Base-by-base conservation (phyloP, 2,888 invertebrate species). In the Rhingia campestris region DNA sequence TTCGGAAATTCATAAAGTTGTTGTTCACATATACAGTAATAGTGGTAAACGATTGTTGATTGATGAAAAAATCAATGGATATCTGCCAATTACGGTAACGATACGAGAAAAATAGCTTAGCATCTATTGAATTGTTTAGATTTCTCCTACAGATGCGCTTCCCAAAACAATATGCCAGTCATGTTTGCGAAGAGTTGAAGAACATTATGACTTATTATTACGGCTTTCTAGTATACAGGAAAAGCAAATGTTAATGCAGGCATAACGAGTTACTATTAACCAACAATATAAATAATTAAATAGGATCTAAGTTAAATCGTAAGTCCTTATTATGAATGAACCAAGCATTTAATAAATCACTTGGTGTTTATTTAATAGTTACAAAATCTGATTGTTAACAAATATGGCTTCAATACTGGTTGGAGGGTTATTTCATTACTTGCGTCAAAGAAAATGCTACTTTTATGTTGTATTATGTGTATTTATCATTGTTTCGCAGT, bases 1-100 rank as follows among this genome's bases (percentile, higher is more conserved):
- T 91, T 96, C 96, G 39, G 96, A 96, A 93, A 95, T 96, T 94
- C 96, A 96, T 91, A 94, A 95, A 89, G 94, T 89, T 63, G 96
- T 96, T 70, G 94, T 96, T 87, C 96, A 96, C 90, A 95, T 96
- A 87, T 96, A 96, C 90, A 95, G 96, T 47, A 95, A 95, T 88
- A 95, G 95, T 92, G 96, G 96, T 63, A 93, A 94, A 89, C 94
- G 95, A 88, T 92, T 96, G 89, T 93, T 94, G 88, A 93, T 97
- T 86, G 94, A 96, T 39, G 94, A 95, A 88, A 96, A 96, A 93
- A 95, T 97, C 88, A 95, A 95, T 91, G 94, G 94, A 88, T 95
- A 96, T 91, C 92, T 97, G 81, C 96, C 96, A 80, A 95, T 96
- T 88, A 95, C 95, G 88, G 97, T 96, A 92, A 92, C 93, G 1